Conservation (phyloP, 2,888 invertebrate species). For the Diplolepis rosae region DNA sequence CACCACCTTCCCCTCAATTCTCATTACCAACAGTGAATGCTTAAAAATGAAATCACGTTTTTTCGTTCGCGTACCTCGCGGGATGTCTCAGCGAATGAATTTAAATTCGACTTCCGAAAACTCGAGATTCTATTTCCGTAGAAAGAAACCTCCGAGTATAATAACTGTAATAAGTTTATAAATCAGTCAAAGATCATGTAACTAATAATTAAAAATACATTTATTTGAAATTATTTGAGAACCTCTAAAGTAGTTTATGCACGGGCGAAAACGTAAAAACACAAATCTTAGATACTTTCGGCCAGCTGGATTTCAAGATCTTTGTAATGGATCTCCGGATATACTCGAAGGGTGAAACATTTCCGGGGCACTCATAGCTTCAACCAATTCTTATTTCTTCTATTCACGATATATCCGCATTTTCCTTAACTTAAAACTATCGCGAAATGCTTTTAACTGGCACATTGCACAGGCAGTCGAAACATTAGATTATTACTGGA, state of each 20-base stretch:
- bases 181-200: background rate
- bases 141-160: background rate
- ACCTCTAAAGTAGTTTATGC: conserved; percentile 22
- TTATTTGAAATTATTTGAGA: background rate
- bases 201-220: too few relatives aligned
- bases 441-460: conserved; percentile 40
- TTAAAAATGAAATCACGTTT: conserved; percentile 58
- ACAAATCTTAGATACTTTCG: conserved; percentile 69
- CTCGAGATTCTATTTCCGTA: conserved; percentile 42
- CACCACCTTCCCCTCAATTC: conserved; percentile 33
- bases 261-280: conserved; percentile 57
- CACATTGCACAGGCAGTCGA: background rate
- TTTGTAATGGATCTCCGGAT: conserved; percentile 72
- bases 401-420: conserved; percentile 55
- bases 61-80: conserved; percentile 50
- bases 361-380: conserved; percentile 63
- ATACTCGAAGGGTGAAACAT: conserved; percentile 64
- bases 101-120: conserved; percentile 54
- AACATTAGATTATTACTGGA: background rate
- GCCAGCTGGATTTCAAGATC: conserved; percentile 66
- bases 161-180: background rate
- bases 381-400: conserved; percentile 53
- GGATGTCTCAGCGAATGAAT: conserved; percentile 53
- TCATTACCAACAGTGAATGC: conserved; percentile 45
- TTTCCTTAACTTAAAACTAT: conserved; percentile 47